A percentile compares a stretch with the other conserved stretches of the same genome.
Conservation (phyloP, 2,113 vertebrate genomes). For the Ahaetulla prasina region DNA sequence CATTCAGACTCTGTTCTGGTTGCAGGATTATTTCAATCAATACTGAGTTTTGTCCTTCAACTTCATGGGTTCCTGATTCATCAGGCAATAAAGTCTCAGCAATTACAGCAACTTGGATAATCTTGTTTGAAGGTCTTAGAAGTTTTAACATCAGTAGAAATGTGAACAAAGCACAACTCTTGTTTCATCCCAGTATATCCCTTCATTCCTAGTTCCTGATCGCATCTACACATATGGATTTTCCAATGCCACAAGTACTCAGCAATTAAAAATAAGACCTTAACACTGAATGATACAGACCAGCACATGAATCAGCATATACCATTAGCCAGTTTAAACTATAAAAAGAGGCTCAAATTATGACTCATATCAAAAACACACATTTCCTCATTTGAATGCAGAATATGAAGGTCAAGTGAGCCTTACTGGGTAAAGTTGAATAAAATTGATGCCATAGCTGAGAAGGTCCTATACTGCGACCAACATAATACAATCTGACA, state of each 20-base stretch:
- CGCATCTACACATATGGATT: not conserved
- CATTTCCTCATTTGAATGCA: not conserved
- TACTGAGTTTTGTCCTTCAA: not conserved
- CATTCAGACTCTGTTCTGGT: not conserved
- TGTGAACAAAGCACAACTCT: not conserved
- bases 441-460: not conserved
- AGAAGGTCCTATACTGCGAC: not conserved
- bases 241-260: not conserved
- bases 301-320: not conserved
- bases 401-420: not conserved
- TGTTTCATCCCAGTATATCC: not conserved
- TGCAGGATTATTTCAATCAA: slow-evolving; percentile 16
- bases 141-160: not conserved
- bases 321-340: not conserved
- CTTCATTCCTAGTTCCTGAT: not conserved
- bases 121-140: not conserved
- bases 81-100: slow-evolving; percentile 1
- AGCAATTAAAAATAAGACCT: not conserved
- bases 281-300: not conserved
- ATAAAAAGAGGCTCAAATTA: not conserved
- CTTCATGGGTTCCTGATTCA: not conserved
- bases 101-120: not conserved
- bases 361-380: not conserved
- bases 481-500: not conserved
- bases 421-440: not conserved